These are phyloP conservation scores for Triops cancriformis DNA, from an alignment of 1,140 invertebrate genomes.

Conservation along the genomic window DNA sequence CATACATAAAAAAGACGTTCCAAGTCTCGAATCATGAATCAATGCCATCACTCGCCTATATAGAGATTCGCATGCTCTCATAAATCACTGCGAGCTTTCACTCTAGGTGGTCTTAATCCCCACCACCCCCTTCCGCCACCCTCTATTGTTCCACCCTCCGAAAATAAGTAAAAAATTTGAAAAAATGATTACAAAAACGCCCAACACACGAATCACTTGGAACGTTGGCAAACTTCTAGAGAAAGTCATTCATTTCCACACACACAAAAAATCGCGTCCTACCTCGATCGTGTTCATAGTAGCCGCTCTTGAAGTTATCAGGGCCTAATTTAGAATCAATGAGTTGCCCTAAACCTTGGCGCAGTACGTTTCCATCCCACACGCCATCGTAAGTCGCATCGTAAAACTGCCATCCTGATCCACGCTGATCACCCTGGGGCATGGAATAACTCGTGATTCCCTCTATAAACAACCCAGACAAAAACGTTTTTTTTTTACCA, in stretches of 20 bases:
- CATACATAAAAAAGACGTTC: neutral
- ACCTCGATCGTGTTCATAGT: slow-evolving; percentile 48
- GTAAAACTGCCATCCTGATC: slow-evolving; percentile 68
- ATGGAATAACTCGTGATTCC: slow-evolving; percentile 72
- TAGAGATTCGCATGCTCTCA: slow-evolving; percentile 9
- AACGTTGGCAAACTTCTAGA: neutral
- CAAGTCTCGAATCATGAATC: neutral
- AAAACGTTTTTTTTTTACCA: neutral
- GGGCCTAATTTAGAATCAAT: slow-evolving; percentile 63
- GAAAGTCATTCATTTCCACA: neutral
- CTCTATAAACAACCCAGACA: slow-evolving; percentile 49
- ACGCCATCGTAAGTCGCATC: slow-evolving; percentile 89
- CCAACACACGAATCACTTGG: neutral
- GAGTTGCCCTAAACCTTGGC: slow-evolving; percentile 75
- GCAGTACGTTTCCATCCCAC: slow-evolving; percentile 55
- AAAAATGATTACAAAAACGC: neutral
- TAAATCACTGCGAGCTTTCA: neutral
- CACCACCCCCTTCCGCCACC: neutral
- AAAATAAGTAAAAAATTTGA: too few species aligned
- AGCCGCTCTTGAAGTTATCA: slow-evolving; percentile 66
- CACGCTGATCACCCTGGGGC: slow-evolving; percentile 66
- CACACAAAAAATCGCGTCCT: slow-evolving; percentile 22
- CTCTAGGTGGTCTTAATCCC: neutral
- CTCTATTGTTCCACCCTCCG: neutral
- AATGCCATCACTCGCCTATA: neutral